Conservation (phyloP, 2,888 invertebrate species). For the Pardosa pseudoannulata region DNA sequence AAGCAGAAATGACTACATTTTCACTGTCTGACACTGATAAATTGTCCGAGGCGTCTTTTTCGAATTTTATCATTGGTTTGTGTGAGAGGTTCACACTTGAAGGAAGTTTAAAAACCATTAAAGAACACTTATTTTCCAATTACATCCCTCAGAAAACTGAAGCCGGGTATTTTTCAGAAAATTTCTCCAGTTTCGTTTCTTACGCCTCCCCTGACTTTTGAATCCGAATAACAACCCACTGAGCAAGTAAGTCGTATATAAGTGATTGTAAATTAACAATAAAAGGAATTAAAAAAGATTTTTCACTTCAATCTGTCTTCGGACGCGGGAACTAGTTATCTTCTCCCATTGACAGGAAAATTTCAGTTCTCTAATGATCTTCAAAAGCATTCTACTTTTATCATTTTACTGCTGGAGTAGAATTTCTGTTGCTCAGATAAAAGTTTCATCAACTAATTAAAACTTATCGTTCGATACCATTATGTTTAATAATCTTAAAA, state of each 20-base stretch:
- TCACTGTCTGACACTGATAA: not conserved
- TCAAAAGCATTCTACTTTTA: too few species aligned
- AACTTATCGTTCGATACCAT: too few species aligned
- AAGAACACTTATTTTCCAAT: conserved; percentile 15
- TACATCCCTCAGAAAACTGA: not conserved
- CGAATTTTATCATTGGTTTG: conserved; percentile 7
- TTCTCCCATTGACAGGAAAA: too few species aligned
- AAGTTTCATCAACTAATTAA: too few species aligned
- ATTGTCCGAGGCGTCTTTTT: not conserved
- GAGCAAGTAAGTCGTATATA: not conserved
- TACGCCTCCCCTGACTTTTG: not conserved
- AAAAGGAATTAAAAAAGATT: too few species aligned
- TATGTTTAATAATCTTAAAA: too few species aligned
- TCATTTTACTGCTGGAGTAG: too few species aligned
- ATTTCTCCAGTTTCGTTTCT: not conserved
- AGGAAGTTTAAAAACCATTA: conserved; percentile 13
- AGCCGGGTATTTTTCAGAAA: not conserved
- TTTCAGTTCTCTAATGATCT: too few species aligned
- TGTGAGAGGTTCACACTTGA: conserved; percentile 11
- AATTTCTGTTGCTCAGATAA: too few species aligned
- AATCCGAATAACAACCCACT: not conserved
- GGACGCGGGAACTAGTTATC: not conserved
- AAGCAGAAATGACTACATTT: conserved; percentile 6
- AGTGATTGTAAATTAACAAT: not conserved
- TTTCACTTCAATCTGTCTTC: not conserved